A percentile compares a stretch with the other conserved stretches of the same genome.
phyloP scores from a whole-genome alignment of 2,888 invertebrate genomes.

The Andrena dorsata region DNA sequence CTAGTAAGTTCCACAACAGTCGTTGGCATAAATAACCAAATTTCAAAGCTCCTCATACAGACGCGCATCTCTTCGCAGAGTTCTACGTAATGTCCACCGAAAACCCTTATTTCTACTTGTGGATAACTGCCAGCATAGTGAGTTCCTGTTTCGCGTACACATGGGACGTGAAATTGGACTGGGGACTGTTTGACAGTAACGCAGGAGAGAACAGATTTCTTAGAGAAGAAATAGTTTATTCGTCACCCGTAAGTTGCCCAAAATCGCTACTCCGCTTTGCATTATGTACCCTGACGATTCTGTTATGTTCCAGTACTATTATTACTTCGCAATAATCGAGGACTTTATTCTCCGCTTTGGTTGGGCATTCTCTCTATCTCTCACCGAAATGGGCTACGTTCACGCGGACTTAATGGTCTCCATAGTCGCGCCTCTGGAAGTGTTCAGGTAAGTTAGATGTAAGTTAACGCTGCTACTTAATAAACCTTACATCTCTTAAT shows the following conservation, averaged over 20 bases:
- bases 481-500: neutral
- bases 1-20: constrained; percentile 85
- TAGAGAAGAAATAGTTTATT: constrained; percentile 97
- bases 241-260: constrained; percentile 90
- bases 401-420: constrained; percentile 93
- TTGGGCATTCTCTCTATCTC: constrained; percentile 96
- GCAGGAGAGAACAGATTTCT: constrained; percentile 96
- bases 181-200: constrained; percentile 97
- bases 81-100: constrained; percentile 86
- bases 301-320: constrained; percentile 90
- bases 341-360: constrained; percentile 96
- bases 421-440: constrained; percentile 93
- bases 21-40: neutral
- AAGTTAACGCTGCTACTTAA: constrained; percentile 9
- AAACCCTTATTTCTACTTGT: constrained; percentile 95
- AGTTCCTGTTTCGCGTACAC: constrained; percentile 98
- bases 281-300: neutral
- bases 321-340: constrained; percentile 98
- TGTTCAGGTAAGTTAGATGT: constrained; percentile 89
- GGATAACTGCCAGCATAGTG: constrained; percentile 93
- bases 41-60: neutral
- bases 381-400: constrained; percentile 92
- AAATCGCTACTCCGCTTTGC: neutral
- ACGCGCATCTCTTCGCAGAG: constrained; percentile 81
- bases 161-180: constrained; percentile 99